Evolutionary conservation across 2,888 invertebrate genomes (phyloP).

Genomic region (Rapana venosa): DNA sequence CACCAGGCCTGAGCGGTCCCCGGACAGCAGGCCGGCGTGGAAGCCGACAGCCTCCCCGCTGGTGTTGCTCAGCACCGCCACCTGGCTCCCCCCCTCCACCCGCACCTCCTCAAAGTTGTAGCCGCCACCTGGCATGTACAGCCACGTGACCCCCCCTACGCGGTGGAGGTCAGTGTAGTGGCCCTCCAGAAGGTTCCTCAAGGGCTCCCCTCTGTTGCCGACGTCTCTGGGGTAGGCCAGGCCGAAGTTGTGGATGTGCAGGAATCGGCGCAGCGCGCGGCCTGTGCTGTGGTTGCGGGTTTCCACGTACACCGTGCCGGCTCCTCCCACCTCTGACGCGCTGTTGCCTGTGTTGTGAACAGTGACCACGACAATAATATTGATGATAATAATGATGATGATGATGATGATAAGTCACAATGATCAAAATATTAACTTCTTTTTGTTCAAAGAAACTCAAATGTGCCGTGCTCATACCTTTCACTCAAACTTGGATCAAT

Average conservation of each 20-base stretch:
- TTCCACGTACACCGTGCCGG: slow-evolving; percentile 64
- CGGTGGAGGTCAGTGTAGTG: slow-evolving; percentile 55
- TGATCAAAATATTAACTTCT: too few relatives aligned
- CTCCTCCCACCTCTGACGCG: slow-evolving; percentile 61
- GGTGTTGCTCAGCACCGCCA: slow-evolving; percentile 62
- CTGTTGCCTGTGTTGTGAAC: slow-evolving; percentile 23
- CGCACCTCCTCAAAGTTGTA: slow-evolving; percentile 59
- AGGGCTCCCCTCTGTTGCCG: slow-evolving; percentile 45
- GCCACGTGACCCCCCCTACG: slow-evolving; percentile 65
- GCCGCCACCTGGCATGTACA: slow-evolving; percentile 51
- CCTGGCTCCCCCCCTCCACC: slow-evolving; percentile 65
- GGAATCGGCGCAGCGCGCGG: slow-evolving; percentile 47
- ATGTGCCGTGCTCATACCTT: too few relatives aligned
- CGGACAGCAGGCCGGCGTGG: slow-evolving; percentile 53
- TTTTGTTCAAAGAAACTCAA: too few relatives aligned
- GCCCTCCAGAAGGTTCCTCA: slow-evolving; percentile 60
- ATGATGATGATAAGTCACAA: background rate
- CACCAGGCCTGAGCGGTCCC: slow-evolving; percentile 64
- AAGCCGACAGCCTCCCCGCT: slow-evolving; percentile 50
- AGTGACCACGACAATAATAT: background rate
- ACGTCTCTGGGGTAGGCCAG: slow-evolving; percentile 58
- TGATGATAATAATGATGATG: background rate
- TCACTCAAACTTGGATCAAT: too few relatives aligned
- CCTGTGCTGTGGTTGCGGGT: slow-evolving; percentile 45
- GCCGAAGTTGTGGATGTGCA: slow-evolving; percentile 62